Percentiles rank a stretch among this genome's conserved stretches.
Conservation (phyloP, 2,113 vertebrate genomes). For the Tupaia tana region DNA sequence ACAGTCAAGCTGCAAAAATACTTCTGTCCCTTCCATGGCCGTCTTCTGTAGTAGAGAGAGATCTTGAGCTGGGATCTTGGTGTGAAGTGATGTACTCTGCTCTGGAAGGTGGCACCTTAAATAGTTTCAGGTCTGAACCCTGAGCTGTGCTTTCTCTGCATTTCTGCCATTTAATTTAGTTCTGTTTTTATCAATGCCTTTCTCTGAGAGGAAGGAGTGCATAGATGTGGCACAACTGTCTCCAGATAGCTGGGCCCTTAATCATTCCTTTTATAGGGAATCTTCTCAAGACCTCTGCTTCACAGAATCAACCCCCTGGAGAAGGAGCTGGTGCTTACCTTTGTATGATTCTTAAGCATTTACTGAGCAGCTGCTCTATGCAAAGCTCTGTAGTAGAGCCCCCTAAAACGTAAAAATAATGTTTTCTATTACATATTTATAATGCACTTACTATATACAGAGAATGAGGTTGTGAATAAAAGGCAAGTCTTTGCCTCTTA, state of each 20-base stretch:
- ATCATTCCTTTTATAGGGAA: not conserved
- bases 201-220: not conserved
- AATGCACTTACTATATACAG: not conserved
- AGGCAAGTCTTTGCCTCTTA: not conserved
- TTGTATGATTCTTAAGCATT: not conserved
- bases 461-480: not conserved
- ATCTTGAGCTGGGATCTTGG: not conserved
- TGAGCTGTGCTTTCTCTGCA: not conserved
- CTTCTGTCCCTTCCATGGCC: not conserved
- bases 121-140: not conserved
- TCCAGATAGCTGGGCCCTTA: not conserved
- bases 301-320: not conserved
- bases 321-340: not conserved
- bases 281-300: not conserved
- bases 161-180: constrained; percentile 13
- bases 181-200: not conserved
- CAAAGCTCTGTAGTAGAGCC: not conserved
- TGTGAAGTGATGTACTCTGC: not conserved
- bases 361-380: not conserved
- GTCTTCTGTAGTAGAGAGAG: not conserved
- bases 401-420: not conserved
- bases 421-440: not conserved
- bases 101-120: not conserved
- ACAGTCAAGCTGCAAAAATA: not conserved
- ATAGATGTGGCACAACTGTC: not conserved